Conservation (phyloP, 2,888 invertebrate genomes). For the Bombylius major region DNA sequence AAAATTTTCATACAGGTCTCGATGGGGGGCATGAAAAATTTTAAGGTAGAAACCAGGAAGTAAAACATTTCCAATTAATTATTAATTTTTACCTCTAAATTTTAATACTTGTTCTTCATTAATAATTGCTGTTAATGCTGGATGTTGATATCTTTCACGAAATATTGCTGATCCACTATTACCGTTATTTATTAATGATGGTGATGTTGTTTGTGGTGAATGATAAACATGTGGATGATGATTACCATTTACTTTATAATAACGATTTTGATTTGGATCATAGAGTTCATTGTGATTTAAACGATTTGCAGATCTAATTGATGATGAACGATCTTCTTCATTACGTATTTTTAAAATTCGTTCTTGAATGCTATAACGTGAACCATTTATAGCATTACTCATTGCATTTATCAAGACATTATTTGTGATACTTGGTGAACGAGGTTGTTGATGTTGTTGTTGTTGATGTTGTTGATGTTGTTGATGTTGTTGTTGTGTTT, state of each 20-base stretch:
- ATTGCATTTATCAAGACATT: neutral
- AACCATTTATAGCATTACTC: conserved; percentile 25
- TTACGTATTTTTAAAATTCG: conserved; percentile 33
- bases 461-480: neutral
- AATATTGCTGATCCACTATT: conserved; percentile 29
- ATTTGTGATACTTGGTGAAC: neutral
- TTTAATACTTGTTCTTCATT: conserved; percentile 34
- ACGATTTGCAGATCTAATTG: conserved; percentile 29
- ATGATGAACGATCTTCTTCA: conserved; percentile 32
- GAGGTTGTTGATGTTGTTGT: neutral
- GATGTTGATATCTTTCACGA: conserved; percentile 35
- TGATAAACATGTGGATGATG: neutral
- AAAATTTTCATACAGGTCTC: too few species aligned
- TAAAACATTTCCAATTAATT: too few species aligned
- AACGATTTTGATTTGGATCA: conserved; percentile 36
- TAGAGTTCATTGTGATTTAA: conserved; percentile 28
- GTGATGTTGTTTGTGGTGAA: neutral
- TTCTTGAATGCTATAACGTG: conserved; percentile 33
- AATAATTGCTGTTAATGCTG: conserved; percentile 34
- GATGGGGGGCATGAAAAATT: too few species aligned
- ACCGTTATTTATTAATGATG: conserved; percentile 15
- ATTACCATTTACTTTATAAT: conserved; percentile 21
- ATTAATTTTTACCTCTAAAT: conserved; percentile 29
- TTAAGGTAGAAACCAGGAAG: too few species aligned
- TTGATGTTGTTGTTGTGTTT: neutral